phyloP scores from a whole-genome alignment of 2,797 vertebrate genomes.

The Pitangus sulphuratus region DNA sequence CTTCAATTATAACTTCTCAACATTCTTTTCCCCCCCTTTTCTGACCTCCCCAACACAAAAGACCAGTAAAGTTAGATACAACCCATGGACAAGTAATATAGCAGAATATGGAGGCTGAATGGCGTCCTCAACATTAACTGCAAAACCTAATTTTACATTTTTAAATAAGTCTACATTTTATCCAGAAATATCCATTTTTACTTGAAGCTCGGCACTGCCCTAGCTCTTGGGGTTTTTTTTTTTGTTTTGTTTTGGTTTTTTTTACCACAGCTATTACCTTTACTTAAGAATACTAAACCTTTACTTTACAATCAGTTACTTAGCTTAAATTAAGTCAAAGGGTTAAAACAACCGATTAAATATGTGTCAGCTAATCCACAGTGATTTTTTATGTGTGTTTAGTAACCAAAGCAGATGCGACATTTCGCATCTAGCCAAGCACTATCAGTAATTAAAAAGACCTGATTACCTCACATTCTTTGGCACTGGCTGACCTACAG shows the following conservation, averaged over 20 bases:
- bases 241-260: background rate
- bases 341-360: background rate
- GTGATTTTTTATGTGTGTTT: background rate
- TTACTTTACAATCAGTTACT: background rate
- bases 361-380: background rate
- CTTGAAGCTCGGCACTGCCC: background rate
- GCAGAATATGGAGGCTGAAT: background rate
- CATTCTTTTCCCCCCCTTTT: conserved; percentile 53
- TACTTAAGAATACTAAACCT: background rate
- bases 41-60: background rate
- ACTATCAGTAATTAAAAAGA: background rate
- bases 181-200: background rate
- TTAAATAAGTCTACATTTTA: background rate
- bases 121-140: background rate
- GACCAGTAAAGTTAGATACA: background rate
- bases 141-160: background rate
- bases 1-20: conserved; percentile 50
- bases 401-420: background rate
- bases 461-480: background rate
- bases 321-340: background rate
- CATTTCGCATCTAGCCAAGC: background rate
- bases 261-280: background rate
- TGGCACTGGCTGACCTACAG: background rate
- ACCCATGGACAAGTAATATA: background rate
- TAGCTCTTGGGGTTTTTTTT: background rate